Evolutionary conservation across 2,888 invertebrate species (phyloP), one percentile per base, ranked within the genome.

Genomic region (Reticulitermes lucifugus): DNA sequence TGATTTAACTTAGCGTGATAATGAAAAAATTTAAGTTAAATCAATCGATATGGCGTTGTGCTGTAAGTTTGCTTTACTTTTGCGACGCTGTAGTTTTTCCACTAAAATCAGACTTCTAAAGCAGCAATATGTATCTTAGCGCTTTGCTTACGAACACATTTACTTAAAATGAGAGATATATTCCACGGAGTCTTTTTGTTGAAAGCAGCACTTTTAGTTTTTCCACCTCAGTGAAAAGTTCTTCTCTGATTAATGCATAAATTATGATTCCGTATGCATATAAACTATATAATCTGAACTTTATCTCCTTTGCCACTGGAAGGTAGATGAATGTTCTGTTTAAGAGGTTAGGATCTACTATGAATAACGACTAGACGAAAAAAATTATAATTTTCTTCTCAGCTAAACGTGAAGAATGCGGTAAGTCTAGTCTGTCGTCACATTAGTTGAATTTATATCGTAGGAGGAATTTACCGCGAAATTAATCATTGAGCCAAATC

Each of bases 321-420:
- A 65, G 65, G 65, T n/a, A 65, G 25, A 65, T 65, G 65, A n/a
- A 65, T 65, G 65, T 65, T 65, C n/a, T n/a, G n/a, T 65, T 65
- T 65, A 25, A 25, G n/a, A n/a, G n/a, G 65, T 65, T 65, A 65
- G n/a, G 65, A 65, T n/a, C 25, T n/a, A 25, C 65, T 25, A 65
- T 65, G 65, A 65, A 65, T 65, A 65, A 65, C n/a, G 65, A 65
- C n/a, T 25, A 65, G n/a, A 2, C n/a, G n/a, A 65, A 65, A 65
- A 65, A 65, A 65, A 10, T 25, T 65, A 65, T 65, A n/a, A 65
- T n/a, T 65, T 25, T 65, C 65, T 65, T 65, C n/a, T 65, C n/a
- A 65, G 65, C 65, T 25, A 7, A n/a, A 65, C 65, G 65, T 65
- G 25, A 25, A 65, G 7, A 7, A 65, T n/a, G 25, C 65, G 6